Evolutionary conservation across 2,888 invertebrate species (phyloP).

Genomic region (Julus scandinavius): DNA sequence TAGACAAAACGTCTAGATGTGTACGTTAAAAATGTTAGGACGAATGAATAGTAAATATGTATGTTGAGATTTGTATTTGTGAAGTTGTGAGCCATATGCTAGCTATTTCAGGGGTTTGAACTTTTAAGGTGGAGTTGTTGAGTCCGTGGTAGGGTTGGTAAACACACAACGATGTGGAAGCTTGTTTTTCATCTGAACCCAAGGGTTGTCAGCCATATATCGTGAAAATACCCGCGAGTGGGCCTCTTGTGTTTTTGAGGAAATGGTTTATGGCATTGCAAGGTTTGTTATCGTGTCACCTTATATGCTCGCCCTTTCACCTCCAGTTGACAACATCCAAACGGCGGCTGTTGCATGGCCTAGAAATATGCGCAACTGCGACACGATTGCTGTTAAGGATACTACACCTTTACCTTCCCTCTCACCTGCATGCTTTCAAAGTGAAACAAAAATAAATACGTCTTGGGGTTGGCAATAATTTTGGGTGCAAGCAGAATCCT

Average conservation of each 20-base stretch:
- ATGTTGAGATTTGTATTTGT: no score
- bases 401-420: not conserved
- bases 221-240: not conserved
- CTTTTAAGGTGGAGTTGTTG: not conserved
- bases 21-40: no score
- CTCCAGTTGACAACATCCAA: conserved; percentile 25
- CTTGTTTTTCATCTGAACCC: conserved; percentile 9
- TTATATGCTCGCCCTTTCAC: conserved; percentile 25
- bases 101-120: not conserved
- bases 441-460: not conserved
- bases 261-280: conserved; percentile 9
- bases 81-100: no score
- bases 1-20: no score
- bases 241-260: conserved; percentile 33
- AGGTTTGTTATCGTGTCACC: conserved; percentile 33
- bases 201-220: conserved; percentile 33
- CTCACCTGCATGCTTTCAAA: not conserved
- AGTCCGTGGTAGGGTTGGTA: conserved; percentile 6
- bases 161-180: conserved; percentile 7
- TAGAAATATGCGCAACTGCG: not conserved
- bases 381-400: not conserved
- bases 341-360: not conserved
- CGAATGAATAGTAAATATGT: no score
- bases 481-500: not conserved
- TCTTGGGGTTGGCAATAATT: not conserved